phyloP scores from a whole-genome alignment of 1,140 invertebrate genomes.

The Rhyzopertha dominica region DNA sequence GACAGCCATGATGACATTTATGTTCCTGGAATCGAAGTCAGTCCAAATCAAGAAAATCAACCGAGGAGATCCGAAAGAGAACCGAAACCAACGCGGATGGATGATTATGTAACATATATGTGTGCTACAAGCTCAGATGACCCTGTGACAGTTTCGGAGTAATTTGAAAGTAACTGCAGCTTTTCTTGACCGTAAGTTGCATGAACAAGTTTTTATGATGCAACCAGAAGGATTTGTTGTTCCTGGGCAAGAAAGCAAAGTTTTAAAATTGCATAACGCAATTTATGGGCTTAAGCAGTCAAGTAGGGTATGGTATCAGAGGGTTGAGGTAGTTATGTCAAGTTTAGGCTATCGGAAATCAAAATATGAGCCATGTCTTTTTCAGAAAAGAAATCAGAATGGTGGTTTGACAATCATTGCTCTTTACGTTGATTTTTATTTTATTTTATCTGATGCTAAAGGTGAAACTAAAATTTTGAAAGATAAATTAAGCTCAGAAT shows the following conservation, averaged over 20 bases:
- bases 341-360: conserved; percentile 27
- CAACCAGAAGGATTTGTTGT: too few species aligned
- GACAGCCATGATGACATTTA: too few species aligned
- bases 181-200: too few species aligned
- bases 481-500: conserved; percentile 14
- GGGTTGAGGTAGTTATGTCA: conserved; percentile 16
- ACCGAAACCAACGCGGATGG: too few species aligned
- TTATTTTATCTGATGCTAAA: conserved; percentile 32
- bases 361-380: conserved; percentile 38
- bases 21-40: too few species aligned
- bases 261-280: conserved; percentile 19
- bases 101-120: too few species aligned
- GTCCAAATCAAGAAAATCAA: too few species aligned
- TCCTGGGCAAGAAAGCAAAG: too few species aligned
- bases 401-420: conserved; percentile 27
- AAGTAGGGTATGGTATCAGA: conserved; percentile 23
- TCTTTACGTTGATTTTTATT: conserved; percentile 40
- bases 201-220: too few species aligned
- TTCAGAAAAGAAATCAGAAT: conserved; percentile 24
- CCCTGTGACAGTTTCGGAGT: too few species aligned
- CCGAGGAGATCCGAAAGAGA: too few species aligned
- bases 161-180: neutral
- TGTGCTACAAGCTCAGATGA: too few species aligned
- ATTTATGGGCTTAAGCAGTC: conserved; percentile 36
- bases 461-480: conserved; percentile 14